Percentiles rank a stretch among this genome's conserved stretches.
Conservation (phyloP, 2,797 vertebrate genomes). For the Poeciliopsis paucimaculata region DNA sequence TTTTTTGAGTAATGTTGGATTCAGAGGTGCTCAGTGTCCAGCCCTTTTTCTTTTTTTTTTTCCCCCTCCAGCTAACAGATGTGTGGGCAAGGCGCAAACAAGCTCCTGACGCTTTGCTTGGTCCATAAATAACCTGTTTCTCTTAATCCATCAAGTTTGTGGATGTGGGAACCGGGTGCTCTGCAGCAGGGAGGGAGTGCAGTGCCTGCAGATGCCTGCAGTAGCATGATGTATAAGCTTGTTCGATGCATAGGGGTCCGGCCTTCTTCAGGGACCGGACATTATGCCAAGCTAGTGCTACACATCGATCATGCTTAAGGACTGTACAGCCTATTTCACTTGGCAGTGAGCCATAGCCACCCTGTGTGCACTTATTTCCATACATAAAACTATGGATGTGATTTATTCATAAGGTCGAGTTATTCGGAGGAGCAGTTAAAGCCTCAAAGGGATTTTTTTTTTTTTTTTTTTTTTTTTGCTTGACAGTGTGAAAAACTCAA, state of each 20-base stretch:
- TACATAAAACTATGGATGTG: constrained; percentile 61
- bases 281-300: constrained; percentile 70
- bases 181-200: constrained; percentile 51
- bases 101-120: constrained; percentile 55
- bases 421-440: constrained; percentile 38
- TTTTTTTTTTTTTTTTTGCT: constrained; percentile 2
- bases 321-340: constrained; percentile 64
- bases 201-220: constrained; percentile 59
- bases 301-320: constrained; percentile 75
- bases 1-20: constrained; percentile 47
- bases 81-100: constrained; percentile 71
- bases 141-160: constrained; percentile 76
- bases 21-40: constrained; percentile 61
- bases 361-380: constrained; percentile 59
- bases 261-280: constrained; percentile 60
- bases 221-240: constrained; percentile 77
- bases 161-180: constrained; percentile 59
- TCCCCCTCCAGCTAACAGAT: constrained; percentile 69
- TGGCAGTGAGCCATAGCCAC: constrained; percentile 58
- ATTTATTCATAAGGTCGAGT: constrained; percentile 56
- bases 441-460: constrained; percentile 29
- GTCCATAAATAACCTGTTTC: constrained; percentile 77
- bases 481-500: constrained; percentile 22
- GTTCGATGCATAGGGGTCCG: constrained; percentile 64
- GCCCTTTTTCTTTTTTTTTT: constrained; percentile 26